These are phyloP conservation scores for Tetranychus urticae DNA, from an alignment of 1,140 invertebrate genomes.

Conservation along the genomic window DNA sequence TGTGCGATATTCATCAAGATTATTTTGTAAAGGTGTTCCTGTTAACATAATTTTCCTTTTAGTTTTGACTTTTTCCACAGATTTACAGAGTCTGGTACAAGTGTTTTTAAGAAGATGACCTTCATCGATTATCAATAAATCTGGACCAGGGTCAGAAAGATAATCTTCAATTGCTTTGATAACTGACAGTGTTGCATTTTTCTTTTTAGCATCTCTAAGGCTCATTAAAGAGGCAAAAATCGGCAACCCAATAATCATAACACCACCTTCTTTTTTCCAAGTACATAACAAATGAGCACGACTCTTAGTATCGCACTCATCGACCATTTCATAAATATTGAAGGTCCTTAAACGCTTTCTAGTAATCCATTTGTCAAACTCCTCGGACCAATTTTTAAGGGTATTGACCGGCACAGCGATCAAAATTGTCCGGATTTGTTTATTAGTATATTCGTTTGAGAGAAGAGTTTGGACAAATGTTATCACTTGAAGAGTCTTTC, in stretches of 20 bases:
- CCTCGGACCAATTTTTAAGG: neutral
- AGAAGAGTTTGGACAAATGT: neutral
- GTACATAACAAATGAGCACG: neutral
- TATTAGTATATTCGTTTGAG: neutral
- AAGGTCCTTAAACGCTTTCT: neutral
- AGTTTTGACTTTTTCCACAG: conserved; percentile 69
- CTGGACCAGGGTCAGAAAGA: conserved; percentile 50
- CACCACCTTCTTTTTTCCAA: neutral
- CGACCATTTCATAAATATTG: neutral
- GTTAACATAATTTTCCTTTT: conserved; percentile 61
- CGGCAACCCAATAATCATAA: neutral
- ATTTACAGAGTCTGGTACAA: conserved; percentile 70
- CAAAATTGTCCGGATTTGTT: neutral
- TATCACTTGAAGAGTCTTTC: conserved; percentile 77
- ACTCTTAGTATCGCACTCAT: neutral
- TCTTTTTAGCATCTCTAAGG: conserved; percentile 53
- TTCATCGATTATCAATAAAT: conserved; percentile 82
- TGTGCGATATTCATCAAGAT: conserved; percentile 39
- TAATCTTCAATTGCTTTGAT: neutral
- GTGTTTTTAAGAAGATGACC: conserved; percentile 90
- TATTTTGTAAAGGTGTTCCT: neutral
- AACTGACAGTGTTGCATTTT: neutral
- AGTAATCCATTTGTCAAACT: neutral
- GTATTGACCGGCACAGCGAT: neutral
- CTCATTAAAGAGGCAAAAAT: conserved; percentile 32